These are phyloP conservation scores for Acanthococcus lagerstroemiae DNA, from an alignment of 2,888 invertebrate species.

Conservation along the genomic window DNA sequence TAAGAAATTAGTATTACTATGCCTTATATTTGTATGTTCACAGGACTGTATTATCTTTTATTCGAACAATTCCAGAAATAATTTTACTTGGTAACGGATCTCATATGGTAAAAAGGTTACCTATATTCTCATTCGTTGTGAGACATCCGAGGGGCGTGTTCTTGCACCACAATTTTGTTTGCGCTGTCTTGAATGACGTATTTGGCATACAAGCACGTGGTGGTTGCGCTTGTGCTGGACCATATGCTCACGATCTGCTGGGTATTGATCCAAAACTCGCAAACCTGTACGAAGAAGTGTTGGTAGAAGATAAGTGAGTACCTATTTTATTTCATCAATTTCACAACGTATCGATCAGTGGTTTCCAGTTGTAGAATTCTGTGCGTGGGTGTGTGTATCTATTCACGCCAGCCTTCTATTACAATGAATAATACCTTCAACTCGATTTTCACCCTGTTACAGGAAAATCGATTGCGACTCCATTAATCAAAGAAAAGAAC, in stretches of 20 bases:
- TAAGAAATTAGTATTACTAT: too few relatives aligned
- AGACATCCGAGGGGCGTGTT: slow-evolving; percentile 70
- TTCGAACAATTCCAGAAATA: slow-evolving; percentile 67
- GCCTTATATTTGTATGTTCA: slow-evolving; percentile 40
- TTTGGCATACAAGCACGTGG: slow-evolving; percentile 81
- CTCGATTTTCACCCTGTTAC: not conserved
- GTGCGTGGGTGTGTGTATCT: not conserved
- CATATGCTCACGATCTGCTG: slow-evolving; percentile 73
- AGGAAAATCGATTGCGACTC: slow-evolving; percentile 46
- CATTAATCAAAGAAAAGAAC: slow-evolving; percentile 45
- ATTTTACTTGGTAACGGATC: slow-evolving; percentile 63
- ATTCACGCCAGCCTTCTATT: not conserved
- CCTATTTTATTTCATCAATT: not conserved
- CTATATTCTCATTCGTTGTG: slow-evolving; percentile 78
- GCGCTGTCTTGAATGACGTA: slow-evolving; percentile 77
- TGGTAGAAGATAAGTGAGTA: slow-evolving; percentile 51
- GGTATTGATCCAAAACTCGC: slow-evolving; percentile 71
- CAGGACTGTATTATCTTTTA: slow-evolving; percentile 69
- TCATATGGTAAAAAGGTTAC: slow-evolving; percentile 56
- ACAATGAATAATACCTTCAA: not conserved
- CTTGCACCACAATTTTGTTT: slow-evolving; percentile 78
- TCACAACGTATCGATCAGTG: not conserved
- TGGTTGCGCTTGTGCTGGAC: slow-evolving; percentile 69
- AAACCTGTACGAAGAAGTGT: slow-evolving; percentile 60
- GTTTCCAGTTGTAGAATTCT: not conserved